A percentile compares a stretch with the other conserved stretches of the same genome.
phyloP scores from a whole-genome alignment of 2,888 invertebrate genomes.

The Cantharis rustica region DNA sequence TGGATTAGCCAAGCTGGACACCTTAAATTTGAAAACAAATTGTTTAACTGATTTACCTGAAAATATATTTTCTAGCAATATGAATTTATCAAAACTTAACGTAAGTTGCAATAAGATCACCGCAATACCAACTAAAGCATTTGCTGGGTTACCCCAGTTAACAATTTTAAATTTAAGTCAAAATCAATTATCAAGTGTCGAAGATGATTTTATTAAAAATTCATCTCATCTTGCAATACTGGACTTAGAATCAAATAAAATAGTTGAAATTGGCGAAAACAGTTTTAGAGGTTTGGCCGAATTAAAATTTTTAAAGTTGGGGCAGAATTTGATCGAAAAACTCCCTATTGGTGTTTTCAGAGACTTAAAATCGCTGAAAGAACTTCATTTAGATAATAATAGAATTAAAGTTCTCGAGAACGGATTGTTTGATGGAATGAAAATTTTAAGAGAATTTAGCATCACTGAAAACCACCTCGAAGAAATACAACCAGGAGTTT shows the following conservation, averaged over 20 bases:
- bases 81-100: background rate
- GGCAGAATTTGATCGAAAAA: background rate
- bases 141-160: background rate
- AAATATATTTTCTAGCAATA: background rate
- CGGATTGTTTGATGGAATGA: background rate
- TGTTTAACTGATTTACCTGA: background rate
- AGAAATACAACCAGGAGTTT: background rate
- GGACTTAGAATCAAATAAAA: background rate
- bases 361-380: background rate
- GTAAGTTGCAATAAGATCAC: conserved; percentile 2
- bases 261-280: background rate
- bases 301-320: background rate
- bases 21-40: conserved; percentile 1
- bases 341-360: background rate
- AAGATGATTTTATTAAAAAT: background rate
- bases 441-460: background rate
- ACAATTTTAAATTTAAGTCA: background rate
- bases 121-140: background rate
- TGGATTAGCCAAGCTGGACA: conserved; percentile 5
- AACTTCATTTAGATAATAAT: background rate
- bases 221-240: background rate
- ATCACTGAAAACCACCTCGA: conserved; percentile 1
- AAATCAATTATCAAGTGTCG: conserved; percentile 2
- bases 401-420: background rate
- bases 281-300: background rate